A percentile compares a stretch with the other conserved stretches of the same genome.
Conservation (phyloP, 2,888 invertebrate genomes). For the Escarpia spicata region DNA sequence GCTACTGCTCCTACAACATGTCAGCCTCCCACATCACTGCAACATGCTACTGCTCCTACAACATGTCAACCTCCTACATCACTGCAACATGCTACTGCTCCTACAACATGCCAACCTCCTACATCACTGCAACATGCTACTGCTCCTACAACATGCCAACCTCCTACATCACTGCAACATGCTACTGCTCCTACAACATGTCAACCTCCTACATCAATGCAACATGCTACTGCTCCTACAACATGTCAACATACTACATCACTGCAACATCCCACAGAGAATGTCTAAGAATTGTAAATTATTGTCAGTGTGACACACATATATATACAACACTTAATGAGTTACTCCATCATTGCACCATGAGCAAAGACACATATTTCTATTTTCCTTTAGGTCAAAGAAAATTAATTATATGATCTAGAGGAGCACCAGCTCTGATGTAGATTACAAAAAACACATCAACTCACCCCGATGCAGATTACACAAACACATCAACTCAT, state of each 20-base stretch:
- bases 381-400: too few relatives aligned
- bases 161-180: too few relatives aligned
- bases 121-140: neutral
- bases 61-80: neutral
- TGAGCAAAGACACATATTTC: too few relatives aligned
- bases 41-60: slow-evolving; percentile 20
- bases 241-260: neutral
- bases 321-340: neutral
- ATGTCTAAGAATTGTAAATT: slow-evolving; percentile 6
- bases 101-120: neutral
- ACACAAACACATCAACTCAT: too few relatives aligned
- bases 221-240: slow-evolving; percentile 20
- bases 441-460: too few relatives aligned
- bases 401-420: too few relatives aligned
- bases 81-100: slow-evolving; percentile 16
- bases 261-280: neutral
- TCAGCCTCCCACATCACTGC: neutral
- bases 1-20: neutral
- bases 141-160: neutral
- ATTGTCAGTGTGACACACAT: neutral
- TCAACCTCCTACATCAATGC: neutral
- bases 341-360: too few relatives aligned
- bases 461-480: too few relatives aligned
- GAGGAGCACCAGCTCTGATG: too few relatives aligned
- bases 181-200: neutral